Evolutionary conservation across 2,797 vertebrate species (phyloP).

Genomic region (Percopsis omiscomaycus): DNA sequence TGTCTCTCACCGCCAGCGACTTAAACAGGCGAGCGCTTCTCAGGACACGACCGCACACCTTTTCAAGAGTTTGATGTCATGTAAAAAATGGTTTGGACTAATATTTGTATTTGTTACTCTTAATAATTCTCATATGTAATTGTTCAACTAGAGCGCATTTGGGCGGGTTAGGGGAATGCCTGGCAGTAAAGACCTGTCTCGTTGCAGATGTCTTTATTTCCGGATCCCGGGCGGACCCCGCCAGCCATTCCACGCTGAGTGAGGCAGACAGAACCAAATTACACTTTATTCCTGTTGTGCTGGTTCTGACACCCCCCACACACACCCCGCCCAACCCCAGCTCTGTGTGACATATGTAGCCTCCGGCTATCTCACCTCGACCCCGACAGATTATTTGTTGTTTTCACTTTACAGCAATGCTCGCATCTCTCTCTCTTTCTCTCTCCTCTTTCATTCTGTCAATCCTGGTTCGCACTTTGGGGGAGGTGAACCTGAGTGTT

Average conservation of each 20-base stretch:
- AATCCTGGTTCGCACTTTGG: constrained; percentile 74
- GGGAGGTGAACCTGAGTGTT: constrained; percentile 73
- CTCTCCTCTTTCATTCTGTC: constrained; percentile 58
- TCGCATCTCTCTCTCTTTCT: constrained; percentile 59
- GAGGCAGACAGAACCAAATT: constrained; percentile 41
- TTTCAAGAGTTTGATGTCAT: not conserved
- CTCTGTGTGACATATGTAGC: constrained; percentile 48
- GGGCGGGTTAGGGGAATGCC: constrained; percentile 29
- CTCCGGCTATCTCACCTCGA: constrained; percentile 71
- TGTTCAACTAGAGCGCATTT: constrained; percentile 50
- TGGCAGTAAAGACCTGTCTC: constrained; percentile 42
- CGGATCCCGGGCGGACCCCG: constrained; percentile 48
- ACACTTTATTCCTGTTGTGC: constrained; percentile 43
- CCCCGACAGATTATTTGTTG: constrained; percentile 54
- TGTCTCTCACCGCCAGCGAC: constrained; percentile 47
- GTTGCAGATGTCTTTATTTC: constrained; percentile 60
- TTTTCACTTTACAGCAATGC: constrained; percentile 41
- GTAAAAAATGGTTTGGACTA: constrained; percentile 1
- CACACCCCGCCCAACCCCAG: constrained; percentile 10
- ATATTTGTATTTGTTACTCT: constrained; percentile 10
- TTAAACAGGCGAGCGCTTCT: constrained; percentile 13
- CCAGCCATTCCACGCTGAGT: constrained; percentile 41
- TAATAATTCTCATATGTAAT: constrained; percentile 45
- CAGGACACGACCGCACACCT: constrained; percentile 4
- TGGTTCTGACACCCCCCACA: constrained; percentile 41